Evolutionary conservation across 2,888 invertebrate species (phyloP), one percentile per base, ranked within the genome.

Genomic region (Drosophila tanythrix): DNA sequence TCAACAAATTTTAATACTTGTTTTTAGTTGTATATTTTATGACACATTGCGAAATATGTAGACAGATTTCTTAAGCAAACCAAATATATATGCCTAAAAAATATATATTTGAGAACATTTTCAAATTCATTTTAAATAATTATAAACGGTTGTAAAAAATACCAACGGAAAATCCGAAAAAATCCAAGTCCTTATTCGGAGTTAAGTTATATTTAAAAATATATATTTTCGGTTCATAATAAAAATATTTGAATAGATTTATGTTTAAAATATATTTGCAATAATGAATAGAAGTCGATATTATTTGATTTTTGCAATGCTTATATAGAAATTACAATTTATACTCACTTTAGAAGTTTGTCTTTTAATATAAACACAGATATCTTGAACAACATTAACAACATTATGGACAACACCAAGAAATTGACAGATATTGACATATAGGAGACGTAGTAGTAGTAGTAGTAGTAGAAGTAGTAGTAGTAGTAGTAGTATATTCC

Each of bases 401-500:
- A 60, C 33, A 63, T 59, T 59, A 71, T 70, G 56, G 65, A 81
- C 75, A 79, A 81, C 74, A 83, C 69, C 84, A 83, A 87, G 83
- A 74, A 85, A 72, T 68, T 75, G 72, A 76, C 73, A 81, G 71
- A 87, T 8, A 56, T 13, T 46, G 46, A 56, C 84, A 85, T 79
- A 86, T 63, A 80, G 59, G 50, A 79, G 79, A 84, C 82, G 79
- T 79, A 67, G 43, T 21, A 43, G 43, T 40, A 40, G 38, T 18
- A n/a, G 40, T 40, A 40, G 40, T 1, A 43, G 46, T 15, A 46
- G 81, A 66, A 86, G 46, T 46, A 43, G 43, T 46, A 46, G 46
- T 46, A 46, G 46, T 46, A 46, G 46, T 46, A 46, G 46, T 46
- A 46, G 81, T 70, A 86, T 79, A 90, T 84, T 90, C 87, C 90